phyloP scores from a whole-genome alignment of 2,888 invertebrate species.

The Sthenelais limicola region DNA sequence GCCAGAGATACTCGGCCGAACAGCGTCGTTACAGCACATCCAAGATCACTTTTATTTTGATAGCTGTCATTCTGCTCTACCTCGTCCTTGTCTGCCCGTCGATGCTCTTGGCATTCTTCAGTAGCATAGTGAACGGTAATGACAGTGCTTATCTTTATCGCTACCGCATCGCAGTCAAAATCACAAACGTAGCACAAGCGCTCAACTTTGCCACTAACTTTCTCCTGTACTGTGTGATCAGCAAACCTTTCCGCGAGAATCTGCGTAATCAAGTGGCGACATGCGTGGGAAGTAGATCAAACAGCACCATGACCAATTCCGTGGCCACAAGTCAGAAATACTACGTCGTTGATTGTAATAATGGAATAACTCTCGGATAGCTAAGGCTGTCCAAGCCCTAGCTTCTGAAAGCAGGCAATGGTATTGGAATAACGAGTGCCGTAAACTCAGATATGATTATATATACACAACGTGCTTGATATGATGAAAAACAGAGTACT shows the following conservation, averaged over 20 bases:
- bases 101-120: conserved; percentile 59
- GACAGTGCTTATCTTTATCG: conserved; percentile 52
- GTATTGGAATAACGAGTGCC: no score
- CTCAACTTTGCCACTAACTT: conserved; percentile 84
- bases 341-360: conserved; percentile 33
- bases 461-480: no score
- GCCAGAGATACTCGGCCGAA: conserved; percentile 61
- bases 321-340: conserved; percentile 8
- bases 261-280: conserved; percentile 15
- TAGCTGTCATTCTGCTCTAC: conserved; percentile 66
- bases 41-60: conserved; percentile 63
- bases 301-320: not conserved
- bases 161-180: conserved; percentile 52
- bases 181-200: conserved; percentile 82
- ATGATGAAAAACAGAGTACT: no score
- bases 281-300: not conserved
- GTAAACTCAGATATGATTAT: no score
- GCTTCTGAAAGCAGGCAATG: no score
- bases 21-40: conserved; percentile 56
- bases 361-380: no score
- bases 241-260: conserved; percentile 79
- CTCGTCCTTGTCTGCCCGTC: conserved; percentile 65
- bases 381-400: no score
- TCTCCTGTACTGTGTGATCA: conserved; percentile 84
- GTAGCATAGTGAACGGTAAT: conserved; percentile 6